phyloP scores from a whole-genome alignment of 2,113 vertebrate genomes.

The Ceyx margarethae region DNA sequence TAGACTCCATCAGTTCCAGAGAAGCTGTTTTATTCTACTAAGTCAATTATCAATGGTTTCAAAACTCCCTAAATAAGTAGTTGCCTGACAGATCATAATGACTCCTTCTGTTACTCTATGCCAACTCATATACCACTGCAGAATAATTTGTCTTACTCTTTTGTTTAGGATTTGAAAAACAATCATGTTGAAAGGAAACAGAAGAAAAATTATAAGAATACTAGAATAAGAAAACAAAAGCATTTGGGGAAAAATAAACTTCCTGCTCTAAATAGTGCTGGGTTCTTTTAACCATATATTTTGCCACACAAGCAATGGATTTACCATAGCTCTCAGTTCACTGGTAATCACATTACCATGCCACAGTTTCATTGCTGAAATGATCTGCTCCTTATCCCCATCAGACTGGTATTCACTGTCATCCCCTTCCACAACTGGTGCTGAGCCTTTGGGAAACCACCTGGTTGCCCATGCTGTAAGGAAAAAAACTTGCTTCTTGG shows the following conservation, averaged over 20 bases:
- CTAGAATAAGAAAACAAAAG: constrained; percentile 25
- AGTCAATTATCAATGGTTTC: constrained; percentile 62
- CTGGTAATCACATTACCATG: background rate
- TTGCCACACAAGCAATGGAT: background rate
- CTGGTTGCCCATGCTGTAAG: background rate
- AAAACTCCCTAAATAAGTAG: constrained; percentile 65
- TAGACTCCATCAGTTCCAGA: constrained; percentile 48
- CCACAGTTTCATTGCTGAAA: background rate
- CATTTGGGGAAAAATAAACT: constrained; percentile 16
- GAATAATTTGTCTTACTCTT: constrained; percentile 58
- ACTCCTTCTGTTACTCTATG: constrained; percentile 53
- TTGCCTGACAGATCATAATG: constrained; percentile 61
- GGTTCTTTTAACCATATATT: background rate
- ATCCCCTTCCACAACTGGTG: background rate
- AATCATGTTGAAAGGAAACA: constrained; percentile 51
- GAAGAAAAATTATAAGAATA: constrained; percentile 29
- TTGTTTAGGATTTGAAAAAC: constrained; percentile 56
- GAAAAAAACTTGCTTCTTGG: background rate
- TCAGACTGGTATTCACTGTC: background rate
- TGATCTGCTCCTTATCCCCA: background rate
- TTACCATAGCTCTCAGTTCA: background rate
- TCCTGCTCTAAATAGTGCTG: constrained; percentile 9
- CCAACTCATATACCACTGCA: constrained; percentile 30
- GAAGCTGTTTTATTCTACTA: constrained; percentile 52
- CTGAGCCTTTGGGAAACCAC: constrained; percentile 20